Evolutionary conservation across 2,797 vertebrate genomes (phyloP).

Genomic region (Champsocephalus esox): DNA sequence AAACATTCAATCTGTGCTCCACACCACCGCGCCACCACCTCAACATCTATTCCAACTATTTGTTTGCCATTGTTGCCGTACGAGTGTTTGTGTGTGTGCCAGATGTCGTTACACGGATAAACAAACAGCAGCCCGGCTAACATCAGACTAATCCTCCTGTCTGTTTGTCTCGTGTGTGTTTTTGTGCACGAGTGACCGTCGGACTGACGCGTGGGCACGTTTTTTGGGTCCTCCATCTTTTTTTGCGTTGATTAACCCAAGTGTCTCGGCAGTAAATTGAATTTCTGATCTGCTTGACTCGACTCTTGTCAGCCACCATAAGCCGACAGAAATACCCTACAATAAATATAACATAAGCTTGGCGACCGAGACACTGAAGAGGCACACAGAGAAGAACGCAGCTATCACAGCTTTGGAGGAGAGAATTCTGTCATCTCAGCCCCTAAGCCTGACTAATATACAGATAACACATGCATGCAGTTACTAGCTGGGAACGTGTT

Average conservation of each 20-base stretch:
- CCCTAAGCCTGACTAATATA: conserved; percentile 66
- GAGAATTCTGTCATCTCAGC: conserved; percentile 65
- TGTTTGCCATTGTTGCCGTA: conserved; percentile 32
- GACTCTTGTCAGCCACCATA: conserved; percentile 58
- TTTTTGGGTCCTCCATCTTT: conserved; percentile 1
- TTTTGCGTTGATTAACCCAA: conserved; percentile 51
- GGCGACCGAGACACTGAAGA: conserved; percentile 47
- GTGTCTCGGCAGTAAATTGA: conserved; percentile 63
- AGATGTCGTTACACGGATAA: conserved; percentile 54
- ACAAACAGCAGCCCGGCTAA: conserved; percentile 55
- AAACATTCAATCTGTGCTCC: not conserved
- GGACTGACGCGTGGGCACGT: conserved; percentile 4
- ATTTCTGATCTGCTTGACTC: conserved; percentile 68
- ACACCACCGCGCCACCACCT: not conserved
- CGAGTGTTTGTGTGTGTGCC: conserved; percentile 21
- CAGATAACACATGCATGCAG: conserved; percentile 57
- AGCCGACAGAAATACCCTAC: conserved; percentile 58
- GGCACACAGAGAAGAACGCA: conserved; percentile 45
- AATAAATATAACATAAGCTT: conserved; percentile 66
- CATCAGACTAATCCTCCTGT: conserved; percentile 62
- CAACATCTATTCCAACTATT: conserved; percentile 36
- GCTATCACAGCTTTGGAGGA: conserved; percentile 54
- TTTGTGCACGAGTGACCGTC: conserved; percentile 7
- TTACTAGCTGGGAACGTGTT: conserved; percentile 36
- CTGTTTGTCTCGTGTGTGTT: conserved; percentile 44